phyloP scores from a whole-genome alignment of 1,140 invertebrate genomes.

The Ceratina calcarata region DNA sequence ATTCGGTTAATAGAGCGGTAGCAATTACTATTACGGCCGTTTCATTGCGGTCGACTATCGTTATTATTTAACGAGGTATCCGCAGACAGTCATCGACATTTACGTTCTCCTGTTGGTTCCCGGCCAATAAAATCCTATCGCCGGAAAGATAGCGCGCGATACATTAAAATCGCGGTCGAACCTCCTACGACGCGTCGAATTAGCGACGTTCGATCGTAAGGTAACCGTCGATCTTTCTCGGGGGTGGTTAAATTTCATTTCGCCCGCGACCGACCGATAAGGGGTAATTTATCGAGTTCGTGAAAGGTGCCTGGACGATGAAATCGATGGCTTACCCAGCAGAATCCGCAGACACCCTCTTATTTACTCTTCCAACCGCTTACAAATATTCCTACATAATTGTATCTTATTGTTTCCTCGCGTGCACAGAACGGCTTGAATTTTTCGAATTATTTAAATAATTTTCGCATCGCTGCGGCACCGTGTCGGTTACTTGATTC shows the following conservation, averaged over 20 bases:
- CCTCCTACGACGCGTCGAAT: not conserved
- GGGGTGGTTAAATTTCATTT: not conserved
- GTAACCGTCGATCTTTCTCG: constrained; percentile 19
- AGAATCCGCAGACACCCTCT: not conserved
- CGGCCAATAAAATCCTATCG: not conserved
- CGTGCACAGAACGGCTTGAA: not conserved
- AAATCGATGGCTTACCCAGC: not conserved
- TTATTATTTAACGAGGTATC: constrained; percentile 23
- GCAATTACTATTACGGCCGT: constrained; percentile 47
- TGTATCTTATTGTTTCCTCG: not conserved
- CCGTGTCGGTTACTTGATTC: no score
- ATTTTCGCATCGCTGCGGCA: no score
- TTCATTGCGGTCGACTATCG: constrained; percentile 22
- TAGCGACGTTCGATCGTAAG: not conserved
- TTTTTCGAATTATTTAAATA: no score
- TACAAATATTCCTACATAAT: constrained; percentile 14
- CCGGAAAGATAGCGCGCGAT: not conserved
- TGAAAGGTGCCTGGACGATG: not conserved
- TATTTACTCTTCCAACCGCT: not conserved
- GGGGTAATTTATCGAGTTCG: constrained; percentile 10
- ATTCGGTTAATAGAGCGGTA: constrained; percentile 43
- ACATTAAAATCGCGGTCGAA: not conserved
- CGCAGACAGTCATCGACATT: not conserved
- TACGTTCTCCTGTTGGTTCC: not conserved
- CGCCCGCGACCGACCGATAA: not conserved